These are phyloP conservation scores for Nemurella pictetii DNA, from an alignment of 2,888 invertebrate species.

Conservation along the genomic window DNA sequence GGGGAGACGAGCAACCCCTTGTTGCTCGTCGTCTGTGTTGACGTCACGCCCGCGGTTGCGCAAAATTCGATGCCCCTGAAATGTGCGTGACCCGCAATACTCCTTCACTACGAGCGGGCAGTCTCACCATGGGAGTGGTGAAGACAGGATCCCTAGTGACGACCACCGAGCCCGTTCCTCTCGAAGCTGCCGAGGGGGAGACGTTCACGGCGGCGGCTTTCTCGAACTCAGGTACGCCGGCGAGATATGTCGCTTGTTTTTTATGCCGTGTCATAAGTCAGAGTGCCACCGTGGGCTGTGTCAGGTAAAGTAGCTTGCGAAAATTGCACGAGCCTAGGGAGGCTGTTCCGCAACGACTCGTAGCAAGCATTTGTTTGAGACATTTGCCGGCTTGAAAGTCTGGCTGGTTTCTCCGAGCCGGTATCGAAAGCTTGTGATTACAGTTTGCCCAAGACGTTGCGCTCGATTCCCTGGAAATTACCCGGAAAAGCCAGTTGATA, in stretches of 20 bases:
- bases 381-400: neutral
- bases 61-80: slow-evolving; percentile 45
- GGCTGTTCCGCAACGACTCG: too few relatives aligned
- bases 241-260: too few relatives aligned
- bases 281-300: too few relatives aligned
- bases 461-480: neutral
- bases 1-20: neutral
- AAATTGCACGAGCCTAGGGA: too few relatives aligned
- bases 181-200: neutral
- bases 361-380: too few relatives aligned
- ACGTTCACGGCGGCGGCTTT: neutral
- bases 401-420: neutral
- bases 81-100: slow-evolving; percentile 43
- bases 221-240: slow-evolving; percentile 13
- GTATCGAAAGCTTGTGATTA: neutral
- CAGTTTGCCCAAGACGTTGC: neutral
- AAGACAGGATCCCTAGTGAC: slow-evolving; percentile 46
- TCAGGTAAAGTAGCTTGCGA: too few relatives aligned
- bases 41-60: slow-evolving; percentile 40
- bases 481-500: neutral
- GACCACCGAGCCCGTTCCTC: neutral
- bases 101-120: slow-evolving; percentile 29
- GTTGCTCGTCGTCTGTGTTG: slow-evolving; percentile 13
- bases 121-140: slow-evolving; percentile 50
- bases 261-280: too few relatives aligned